Conservation (phyloP, 2,113 vertebrate genomes). For the Siniperca knerii region DNA sequence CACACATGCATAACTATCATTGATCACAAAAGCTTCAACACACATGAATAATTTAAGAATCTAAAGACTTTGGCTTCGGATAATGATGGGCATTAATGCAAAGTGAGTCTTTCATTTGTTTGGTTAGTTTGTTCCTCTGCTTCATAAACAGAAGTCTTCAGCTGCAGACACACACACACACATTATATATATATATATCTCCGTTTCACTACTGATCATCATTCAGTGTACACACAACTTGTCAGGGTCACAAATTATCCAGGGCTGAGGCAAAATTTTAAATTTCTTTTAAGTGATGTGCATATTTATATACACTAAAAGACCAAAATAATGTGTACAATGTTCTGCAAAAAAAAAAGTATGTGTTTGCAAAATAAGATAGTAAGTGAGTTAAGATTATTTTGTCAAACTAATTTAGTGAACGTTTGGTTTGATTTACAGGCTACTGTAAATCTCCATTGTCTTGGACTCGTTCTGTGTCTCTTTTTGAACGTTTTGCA, state of each 20-base stretch:
- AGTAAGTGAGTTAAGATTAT: too few relatives aligned
- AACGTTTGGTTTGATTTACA: too few relatives aligned
- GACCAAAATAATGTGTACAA: too few relatives aligned
- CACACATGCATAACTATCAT: too few relatives aligned
- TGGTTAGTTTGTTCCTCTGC: slow-evolving; percentile 2
- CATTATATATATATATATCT: too few relatives aligned
- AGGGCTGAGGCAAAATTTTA: background rate
- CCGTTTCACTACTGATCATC: background rate
- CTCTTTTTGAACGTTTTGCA: too few relatives aligned
- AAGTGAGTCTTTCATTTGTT: background rate
- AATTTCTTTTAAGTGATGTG: background rate
- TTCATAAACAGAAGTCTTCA: slow-evolving; percentile 29
- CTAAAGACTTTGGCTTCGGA: background rate
- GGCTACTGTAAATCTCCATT: too few relatives aligned
- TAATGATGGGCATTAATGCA: background rate
- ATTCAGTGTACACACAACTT: background rate
- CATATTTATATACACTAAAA: too few relatives aligned
- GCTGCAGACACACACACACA: slow-evolving; percentile 7
- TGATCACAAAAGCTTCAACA: background rate
- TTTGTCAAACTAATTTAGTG: too few relatives aligned
- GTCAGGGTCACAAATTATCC: background rate
- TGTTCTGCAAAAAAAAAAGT: too few relatives aligned
- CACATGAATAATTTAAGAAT: background rate
- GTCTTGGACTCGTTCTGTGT: too few relatives aligned
- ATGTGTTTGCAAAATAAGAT: too few relatives aligned